Evolutionary conservation across 2,888 invertebrate genomes (phyloP).

Genomic region (Eupithecia exiguata): DNA sequence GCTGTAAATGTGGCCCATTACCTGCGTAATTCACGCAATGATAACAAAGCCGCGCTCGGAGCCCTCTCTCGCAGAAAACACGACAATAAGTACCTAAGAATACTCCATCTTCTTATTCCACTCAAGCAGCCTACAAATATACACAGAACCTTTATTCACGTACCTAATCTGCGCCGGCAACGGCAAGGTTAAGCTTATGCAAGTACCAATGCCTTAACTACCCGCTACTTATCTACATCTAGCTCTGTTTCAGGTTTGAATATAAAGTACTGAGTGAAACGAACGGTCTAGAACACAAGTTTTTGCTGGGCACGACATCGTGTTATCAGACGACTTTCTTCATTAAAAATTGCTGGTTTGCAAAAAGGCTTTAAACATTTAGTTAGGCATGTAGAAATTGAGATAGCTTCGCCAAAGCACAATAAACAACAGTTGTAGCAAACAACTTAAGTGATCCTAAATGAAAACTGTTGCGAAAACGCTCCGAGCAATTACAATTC

Average conservation of each 20-base stretch:
- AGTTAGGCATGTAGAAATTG: not conserved
- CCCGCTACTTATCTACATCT: constrained; percentile 22
- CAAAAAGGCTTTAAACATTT: constrained; percentile 2
- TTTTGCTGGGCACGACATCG: constrained; percentile 26
- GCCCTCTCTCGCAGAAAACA: constrained; percentile 35
- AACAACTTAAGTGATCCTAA: constrained; percentile 36
- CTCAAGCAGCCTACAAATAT: constrained; percentile 21
- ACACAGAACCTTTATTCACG: not conserved
- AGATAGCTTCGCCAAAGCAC: constrained; percentile 1
- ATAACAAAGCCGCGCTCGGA: constrained; percentile 65
- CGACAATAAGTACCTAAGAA: constrained; percentile 43
- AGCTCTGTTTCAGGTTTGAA: constrained; percentile 17
- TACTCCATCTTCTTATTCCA: constrained; percentile 37
- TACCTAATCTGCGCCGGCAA: constrained; percentile 3
- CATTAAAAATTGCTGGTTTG: constrained; percentile 11
- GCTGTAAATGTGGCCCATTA: constrained; percentile 77
- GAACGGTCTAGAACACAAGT: constrained; percentile 26
- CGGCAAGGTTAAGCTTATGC: constrained; percentile 17
- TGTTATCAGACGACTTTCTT: constrained; percentile 21
- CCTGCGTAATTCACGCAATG: constrained; percentile 78
- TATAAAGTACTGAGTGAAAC: constrained; percentile 27
- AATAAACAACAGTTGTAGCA: constrained; percentile 33
- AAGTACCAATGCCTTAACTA: constrained; percentile 15
- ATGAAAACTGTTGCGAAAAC: constrained; percentile 42
- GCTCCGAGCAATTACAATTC: constrained; percentile 47